phyloP scores from a whole-genome alignment of 2,797 vertebrate species.

The Telmatherina bonti region DNA sequence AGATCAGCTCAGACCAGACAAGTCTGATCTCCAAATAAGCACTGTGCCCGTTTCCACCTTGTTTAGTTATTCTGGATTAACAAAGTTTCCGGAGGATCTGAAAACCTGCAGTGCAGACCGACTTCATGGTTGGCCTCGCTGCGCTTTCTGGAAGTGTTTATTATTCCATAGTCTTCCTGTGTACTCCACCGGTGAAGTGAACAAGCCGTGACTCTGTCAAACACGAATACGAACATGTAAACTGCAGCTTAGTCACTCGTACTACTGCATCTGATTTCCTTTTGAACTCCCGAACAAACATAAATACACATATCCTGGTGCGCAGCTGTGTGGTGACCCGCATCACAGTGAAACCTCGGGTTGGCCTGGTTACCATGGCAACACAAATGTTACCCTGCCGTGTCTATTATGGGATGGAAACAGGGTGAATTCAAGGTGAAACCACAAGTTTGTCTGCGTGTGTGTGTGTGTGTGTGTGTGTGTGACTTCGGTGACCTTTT shows the following conservation, averaged over 20 bases:
- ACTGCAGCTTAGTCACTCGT: slow-evolving; percentile 53
- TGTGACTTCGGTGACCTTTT: slow-evolving; percentile 30
- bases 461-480: slow-evolving; percentile 28
- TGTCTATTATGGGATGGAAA: slow-evolving; percentile 56
- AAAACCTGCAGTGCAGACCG: slow-evolving; percentile 22
- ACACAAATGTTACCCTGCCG: slow-evolving; percentile 51
- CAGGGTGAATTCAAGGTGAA: slow-evolving; percentile 57
- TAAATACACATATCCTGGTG: slow-evolving; percentile 31
- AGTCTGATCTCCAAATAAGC: slow-evolving; percentile 6
- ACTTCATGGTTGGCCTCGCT: neutral
- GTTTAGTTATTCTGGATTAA: slow-evolving; percentile 27
- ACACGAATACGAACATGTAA: slow-evolving; percentile 61
- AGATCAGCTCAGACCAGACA: neutral
- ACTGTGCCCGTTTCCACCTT: neutral
- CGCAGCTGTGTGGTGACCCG: slow-evolving; percentile 49
- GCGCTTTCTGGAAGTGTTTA: slow-evolving; percentile 47
- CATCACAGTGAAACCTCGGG: slow-evolving; percentile 63
- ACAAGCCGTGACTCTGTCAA: slow-evolving; percentile 56
- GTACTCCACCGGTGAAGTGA: slow-evolving; percentile 40
- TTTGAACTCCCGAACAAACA: slow-evolving; percentile 20
- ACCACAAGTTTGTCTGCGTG: slow-evolving; percentile 38
- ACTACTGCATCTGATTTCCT: slow-evolving; percentile 34
- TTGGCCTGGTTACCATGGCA: slow-evolving; percentile 59
- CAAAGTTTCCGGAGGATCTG: slow-evolving; percentile 22
- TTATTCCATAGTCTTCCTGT: slow-evolving; percentile 43